Conservation (phyloP, 2,797 vertebrate genomes). For the Mergus octosetaceus region DNA sequence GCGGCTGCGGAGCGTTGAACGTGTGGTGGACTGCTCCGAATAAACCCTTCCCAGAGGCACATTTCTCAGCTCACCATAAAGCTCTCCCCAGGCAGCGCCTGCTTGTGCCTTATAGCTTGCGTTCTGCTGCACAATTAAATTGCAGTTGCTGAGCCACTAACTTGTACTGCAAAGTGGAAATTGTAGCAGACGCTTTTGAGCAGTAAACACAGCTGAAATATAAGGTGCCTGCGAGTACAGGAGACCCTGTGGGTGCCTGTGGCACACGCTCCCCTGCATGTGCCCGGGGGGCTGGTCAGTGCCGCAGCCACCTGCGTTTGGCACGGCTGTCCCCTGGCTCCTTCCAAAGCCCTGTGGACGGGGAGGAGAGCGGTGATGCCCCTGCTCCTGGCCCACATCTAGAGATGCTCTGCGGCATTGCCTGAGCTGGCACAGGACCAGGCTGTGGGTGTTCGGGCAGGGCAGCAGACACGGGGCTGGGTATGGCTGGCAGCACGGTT, state of each 20-base stretch:
- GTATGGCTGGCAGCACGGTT: too few relatives aligned
- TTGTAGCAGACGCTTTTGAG: constrained; percentile 36
- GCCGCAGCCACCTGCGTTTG: background rate
- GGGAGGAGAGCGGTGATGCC: background rate
- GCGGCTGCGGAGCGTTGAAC: background rate
- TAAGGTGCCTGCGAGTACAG: background rate
- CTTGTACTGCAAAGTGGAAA: constrained; percentile 18
- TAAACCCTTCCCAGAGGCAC: background rate
- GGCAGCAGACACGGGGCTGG: too few relatives aligned
- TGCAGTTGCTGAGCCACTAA: constrained; percentile 9
- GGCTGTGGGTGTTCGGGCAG: too few relatives aligned
- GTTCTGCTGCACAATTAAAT: constrained; percentile 33
- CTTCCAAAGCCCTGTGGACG: background rate
- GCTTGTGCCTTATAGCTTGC: background rate
- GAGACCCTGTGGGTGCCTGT: background rate
- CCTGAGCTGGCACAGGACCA: too few relatives aligned
- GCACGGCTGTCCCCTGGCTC: background rate
- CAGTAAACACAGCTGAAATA: background rate
- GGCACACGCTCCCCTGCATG: background rate
- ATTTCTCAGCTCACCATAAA: background rate
- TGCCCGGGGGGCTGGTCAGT: background rate
- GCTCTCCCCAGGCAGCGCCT: background rate
- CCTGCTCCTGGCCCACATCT: too few relatives aligned
- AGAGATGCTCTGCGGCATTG: too few relatives aligned
- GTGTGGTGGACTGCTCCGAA: background rate